Percentiles rank a stretch among this genome's conserved stretches.
phyloP scores from a whole-genome alignment of 2,888 invertebrate species.

The Cantharis rufa region DNA sequence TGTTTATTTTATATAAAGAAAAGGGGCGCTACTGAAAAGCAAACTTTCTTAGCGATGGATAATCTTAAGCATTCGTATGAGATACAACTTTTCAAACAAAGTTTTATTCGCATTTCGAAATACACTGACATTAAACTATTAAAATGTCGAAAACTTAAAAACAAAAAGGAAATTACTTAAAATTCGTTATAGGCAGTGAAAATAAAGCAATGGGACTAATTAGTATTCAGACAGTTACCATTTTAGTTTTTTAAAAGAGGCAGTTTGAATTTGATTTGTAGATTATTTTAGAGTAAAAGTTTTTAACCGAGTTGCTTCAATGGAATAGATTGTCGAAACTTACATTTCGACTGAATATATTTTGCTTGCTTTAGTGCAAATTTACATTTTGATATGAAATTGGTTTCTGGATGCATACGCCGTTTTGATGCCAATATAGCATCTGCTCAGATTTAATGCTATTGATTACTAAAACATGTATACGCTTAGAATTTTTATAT shows the following conservation, averaged over 20 bases:
- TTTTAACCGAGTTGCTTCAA: slow-evolving; percentile 6
- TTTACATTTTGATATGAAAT: slow-evolving; percentile 30
- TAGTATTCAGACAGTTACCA: slow-evolving; percentile 8
- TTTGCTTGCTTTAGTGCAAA: slow-evolving; percentile 24
- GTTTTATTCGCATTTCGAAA: background rate
- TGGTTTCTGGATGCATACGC: slow-evolving; percentile 25
- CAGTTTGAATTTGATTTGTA: slow-evolving; percentile 16
- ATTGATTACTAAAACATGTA: slow-evolving; percentile 7
- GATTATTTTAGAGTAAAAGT: slow-evolving; percentile 4
- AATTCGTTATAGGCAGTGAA: background rate
- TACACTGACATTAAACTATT: background rate
- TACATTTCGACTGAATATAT: slow-evolving; percentile 16
- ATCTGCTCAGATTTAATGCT: slow-evolving; percentile 21
- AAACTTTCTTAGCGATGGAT: background rate
- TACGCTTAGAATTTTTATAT: background rate
- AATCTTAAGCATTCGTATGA: background rate
- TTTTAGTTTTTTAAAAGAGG: slow-evolving; percentile 6
- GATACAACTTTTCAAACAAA: background rate
- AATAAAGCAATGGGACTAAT: slow-evolving; percentile 10
- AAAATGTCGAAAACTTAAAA: background rate
- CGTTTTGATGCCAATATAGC: slow-evolving; percentile 19
- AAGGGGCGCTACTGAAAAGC: background rate
- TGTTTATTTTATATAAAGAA: background rate
- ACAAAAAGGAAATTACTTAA: background rate
- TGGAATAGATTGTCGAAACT: slow-evolving; percentile 9